These are phyloP conservation scores for Stenopsyche tienmushanensis DNA, from an alignment of 1,140 invertebrate species.

Conservation along the genomic window DNA sequence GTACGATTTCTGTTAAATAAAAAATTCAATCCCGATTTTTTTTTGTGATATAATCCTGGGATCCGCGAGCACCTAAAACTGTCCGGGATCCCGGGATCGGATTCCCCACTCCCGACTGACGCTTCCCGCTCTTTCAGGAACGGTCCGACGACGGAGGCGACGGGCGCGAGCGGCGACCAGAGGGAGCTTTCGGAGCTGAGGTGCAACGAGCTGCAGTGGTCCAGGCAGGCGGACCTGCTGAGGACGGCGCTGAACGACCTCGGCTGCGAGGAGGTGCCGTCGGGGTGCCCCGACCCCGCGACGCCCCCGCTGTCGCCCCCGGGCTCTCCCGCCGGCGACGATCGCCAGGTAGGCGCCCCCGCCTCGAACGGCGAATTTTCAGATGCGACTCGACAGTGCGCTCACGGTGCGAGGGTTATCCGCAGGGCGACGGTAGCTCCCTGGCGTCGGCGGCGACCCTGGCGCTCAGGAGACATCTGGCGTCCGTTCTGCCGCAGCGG, in stretches of 20 bases:
- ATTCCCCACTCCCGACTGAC: too few species aligned
- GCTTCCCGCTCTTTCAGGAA: too few species aligned
- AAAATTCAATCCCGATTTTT: too few species aligned
- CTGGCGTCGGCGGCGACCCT: slow-evolving; percentile 48
- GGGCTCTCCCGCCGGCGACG: slow-evolving; percentile 38
- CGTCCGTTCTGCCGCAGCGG: slow-evolving; percentile 53
- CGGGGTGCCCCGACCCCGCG: slow-evolving; percentile 71
- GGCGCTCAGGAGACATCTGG: slow-evolving; percentile 52
- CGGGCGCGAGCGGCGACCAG: slow-evolving; percentile 48
- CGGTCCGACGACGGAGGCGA: slow-evolving; percentile 48
- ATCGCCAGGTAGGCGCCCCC: slow-evolving; percentile 34
- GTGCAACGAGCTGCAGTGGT: slow-evolving; percentile 78
- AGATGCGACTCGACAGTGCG: too few species aligned
- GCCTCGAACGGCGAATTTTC: too few species aligned
- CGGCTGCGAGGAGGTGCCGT: slow-evolving; percentile 82
- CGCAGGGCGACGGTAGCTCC: slow-evolving; percentile 39
- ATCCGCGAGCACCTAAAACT: too few species aligned
- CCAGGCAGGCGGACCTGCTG: slow-evolving; percentile 78
- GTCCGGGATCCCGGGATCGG: too few species aligned
- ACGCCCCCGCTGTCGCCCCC: slow-evolving; percentile 51
- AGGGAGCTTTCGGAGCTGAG: slow-evolving; percentile 57
- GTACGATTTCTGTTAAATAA: too few species aligned
- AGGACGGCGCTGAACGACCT: slow-evolving; percentile 78
- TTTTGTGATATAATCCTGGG: too few species aligned
- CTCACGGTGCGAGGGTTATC: slow-evolving; percentile 21